These are phyloP conservation scores for Arnoldichthys spilopterus DNA, from an alignment of 2,797 vertebrate genomes.

Conservation along the genomic window DNA sequence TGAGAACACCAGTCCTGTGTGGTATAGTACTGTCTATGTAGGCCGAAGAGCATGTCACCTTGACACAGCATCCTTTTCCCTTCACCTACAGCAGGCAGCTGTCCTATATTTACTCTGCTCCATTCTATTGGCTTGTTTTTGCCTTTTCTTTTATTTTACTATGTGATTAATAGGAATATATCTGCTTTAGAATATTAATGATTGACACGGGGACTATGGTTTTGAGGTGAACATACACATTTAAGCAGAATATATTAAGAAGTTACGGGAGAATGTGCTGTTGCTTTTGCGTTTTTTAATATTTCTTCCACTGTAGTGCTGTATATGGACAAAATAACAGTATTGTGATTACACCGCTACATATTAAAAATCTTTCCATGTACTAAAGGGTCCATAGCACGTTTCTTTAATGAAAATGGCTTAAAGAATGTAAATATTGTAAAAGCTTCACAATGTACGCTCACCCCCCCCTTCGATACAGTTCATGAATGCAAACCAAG, in stretches of 20 bases:
- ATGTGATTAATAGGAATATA: not conserved
- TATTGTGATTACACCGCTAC: no score
- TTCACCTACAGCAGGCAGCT: not conserved
- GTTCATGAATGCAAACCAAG: no score
- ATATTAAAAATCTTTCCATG: no score
- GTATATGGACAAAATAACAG: no score
- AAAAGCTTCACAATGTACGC: no score
- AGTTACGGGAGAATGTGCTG: slow-evolving; percentile 5
- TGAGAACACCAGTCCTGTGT: not conserved
- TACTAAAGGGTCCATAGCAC: no score
- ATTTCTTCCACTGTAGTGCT: not conserved
- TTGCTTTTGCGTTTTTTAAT: slow-evolving; percentile 22
- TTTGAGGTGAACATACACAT: not conserved
- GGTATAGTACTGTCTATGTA: slow-evolving; percentile 9
- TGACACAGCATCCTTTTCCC: slow-evolving; percentile 19
- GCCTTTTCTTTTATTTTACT: not conserved
- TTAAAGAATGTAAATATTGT: no score
- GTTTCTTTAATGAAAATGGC: no score
- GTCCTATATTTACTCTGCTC: not conserved
- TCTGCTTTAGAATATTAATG: not conserved
- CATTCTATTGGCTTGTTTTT: not conserved
- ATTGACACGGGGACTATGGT: not conserved
- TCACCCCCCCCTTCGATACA: no score
- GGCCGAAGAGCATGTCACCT: slow-evolving; percentile 15
- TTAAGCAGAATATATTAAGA: not conserved